Base-by-base conservation (phyloP, 2,888 invertebrate species). In the Callyntrura sp. region DNA sequence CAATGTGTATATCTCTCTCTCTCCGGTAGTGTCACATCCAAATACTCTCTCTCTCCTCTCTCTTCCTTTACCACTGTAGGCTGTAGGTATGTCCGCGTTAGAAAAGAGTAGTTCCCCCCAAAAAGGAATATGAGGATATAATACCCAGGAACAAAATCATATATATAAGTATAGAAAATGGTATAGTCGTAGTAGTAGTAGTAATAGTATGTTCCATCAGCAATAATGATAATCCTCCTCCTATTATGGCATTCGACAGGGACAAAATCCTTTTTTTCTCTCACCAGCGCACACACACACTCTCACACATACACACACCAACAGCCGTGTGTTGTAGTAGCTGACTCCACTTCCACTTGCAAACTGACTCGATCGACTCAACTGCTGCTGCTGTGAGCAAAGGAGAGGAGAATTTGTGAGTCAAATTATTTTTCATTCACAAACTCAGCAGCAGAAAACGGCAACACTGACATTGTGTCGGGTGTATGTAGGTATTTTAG, bases 361-460 rank as follows among this genome's bases (percentile, higher is more conserved):
- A 51, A 51, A 51, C 51, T 51, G 51, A 51, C 51, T 51, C 35
- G 35, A 4, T 35, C 35, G 35, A 35, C 35, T 35, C 35, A 6
- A 35, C 35, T 35, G 35, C 35, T 35, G 35, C 35, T 35, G 60
- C 60, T 51, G 2, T 14, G 62, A 62, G 12, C 35, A 62, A 14
- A 60, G 9, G 14, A 43, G 17, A 68, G 43, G 68, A 11, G 68
- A 68, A 68, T 68, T 43, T 68, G 43, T 43, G 17, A 68, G 68
- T 68, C 68, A 68, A 68, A 68, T 68, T 14, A 68, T 23, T 68
- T 23, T 68, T 68, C 68, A 68, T 68, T 68, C 68, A 68, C 43
- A 68, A 68, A 68, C 35, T n/a, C 35, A 35, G 3, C 35, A 35
- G 35, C 35, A 68, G n/a, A 3, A 43, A 68, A 68, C 68, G 68